phyloP scores from a whole-genome alignment of 1,140 invertebrate genomes.

The Aphelinus atriplicis region DNA sequence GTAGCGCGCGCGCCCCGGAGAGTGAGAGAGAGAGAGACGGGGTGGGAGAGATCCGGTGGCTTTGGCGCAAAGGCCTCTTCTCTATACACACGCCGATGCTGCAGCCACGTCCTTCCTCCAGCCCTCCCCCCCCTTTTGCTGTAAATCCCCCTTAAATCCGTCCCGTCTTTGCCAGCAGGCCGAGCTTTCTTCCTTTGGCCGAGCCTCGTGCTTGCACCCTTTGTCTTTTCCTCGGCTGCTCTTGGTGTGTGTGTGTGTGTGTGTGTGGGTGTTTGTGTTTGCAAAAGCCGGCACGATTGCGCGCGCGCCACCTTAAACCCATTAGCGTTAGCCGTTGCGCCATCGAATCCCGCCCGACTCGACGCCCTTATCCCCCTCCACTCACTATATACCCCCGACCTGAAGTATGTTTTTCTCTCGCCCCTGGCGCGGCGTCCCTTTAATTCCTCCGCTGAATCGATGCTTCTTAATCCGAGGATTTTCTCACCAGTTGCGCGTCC shows the following conservation, averaged over 20 bases:
- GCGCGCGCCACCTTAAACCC: conserved; percentile 45
- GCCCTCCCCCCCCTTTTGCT: conserved; percentile 15
- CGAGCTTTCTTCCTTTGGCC: conserved; percentile 37
- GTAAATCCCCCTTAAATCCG: conserved; percentile 55
- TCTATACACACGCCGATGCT: conserved; percentile 1
- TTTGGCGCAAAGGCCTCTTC: not conserved
- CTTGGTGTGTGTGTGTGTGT: too few species aligned
- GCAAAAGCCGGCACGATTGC: conserved; percentile 31
- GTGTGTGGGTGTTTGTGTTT: too few species aligned
- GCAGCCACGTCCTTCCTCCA: conserved; percentile 38
- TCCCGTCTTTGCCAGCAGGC: conserved; percentile 39
- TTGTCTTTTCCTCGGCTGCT: conserved; percentile 10
- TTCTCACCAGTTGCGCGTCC: too few species aligned
- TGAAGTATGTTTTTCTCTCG: not conserved
- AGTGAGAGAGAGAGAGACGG: not conserved
- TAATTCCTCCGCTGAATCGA: too few species aligned
- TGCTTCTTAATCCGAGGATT: too few species aligned
- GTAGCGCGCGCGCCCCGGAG: conserved; percentile 12
- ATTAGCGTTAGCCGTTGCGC: conserved; percentile 30
- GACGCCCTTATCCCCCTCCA: not conserved
- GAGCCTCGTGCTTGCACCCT: not conserved
- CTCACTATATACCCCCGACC: not conserved
- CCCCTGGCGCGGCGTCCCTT: not conserved
- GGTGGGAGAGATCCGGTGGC: not conserved
- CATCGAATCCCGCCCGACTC: conserved; percentile 35